These are phyloP conservation scores for Caenorhabditis macrosperma DNA, from an alignment of 2,888 invertebrate species.

Conservation along the genomic window DNA sequence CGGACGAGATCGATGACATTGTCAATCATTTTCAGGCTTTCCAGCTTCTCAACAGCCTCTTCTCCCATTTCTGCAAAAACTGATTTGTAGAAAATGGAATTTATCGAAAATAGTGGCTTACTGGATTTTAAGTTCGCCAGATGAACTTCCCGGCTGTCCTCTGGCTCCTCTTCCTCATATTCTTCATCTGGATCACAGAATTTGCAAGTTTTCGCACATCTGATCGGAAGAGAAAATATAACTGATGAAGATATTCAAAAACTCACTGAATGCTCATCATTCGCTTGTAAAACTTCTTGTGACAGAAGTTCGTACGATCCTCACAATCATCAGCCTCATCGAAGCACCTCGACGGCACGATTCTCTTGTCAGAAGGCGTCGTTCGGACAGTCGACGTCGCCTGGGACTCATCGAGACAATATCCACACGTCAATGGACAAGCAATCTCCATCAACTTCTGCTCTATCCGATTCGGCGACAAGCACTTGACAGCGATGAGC, in stretches of 20 bases:
- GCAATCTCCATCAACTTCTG: slow-evolving; percentile 56
- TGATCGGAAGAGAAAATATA: neutral
- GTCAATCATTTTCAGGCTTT: slow-evolving; percentile 44
- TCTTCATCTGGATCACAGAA: slow-evolving; percentile 53
- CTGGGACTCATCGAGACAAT: slow-evolving; percentile 18
- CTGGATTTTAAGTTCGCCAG: slow-evolving; percentile 23
- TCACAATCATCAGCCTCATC: slow-evolving; percentile 55
- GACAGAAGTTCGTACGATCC: slow-evolving; percentile 37
- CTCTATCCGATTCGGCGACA: slow-evolving; percentile 58
- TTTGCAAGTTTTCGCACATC: slow-evolving; percentile 50
- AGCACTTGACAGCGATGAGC: slow-evolving; percentile 49
- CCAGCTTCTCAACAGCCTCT: slow-evolving; percentile 41
- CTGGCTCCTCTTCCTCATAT: slow-evolving; percentile 34
- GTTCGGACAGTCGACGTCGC: neutral
- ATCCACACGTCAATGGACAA: slow-evolving; percentile 53
- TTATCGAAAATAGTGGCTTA: neutral
- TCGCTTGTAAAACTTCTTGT: slow-evolving; percentile 33
- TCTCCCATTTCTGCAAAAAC: slow-evolving; percentile 41
- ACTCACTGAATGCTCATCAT: slow-evolving; percentile 58
- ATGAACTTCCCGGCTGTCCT: slow-evolving; percentile 43
- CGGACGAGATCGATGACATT: slow-evolving; percentile 32
- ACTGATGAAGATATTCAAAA: neutral
- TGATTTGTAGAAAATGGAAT: neutral
- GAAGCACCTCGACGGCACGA: slow-evolving; percentile 22
- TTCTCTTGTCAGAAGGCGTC: slow-evolving; percentile 8